Conservation (phyloP, 2,888 invertebrate genomes). For the Dascillus cervinus region DNA sequence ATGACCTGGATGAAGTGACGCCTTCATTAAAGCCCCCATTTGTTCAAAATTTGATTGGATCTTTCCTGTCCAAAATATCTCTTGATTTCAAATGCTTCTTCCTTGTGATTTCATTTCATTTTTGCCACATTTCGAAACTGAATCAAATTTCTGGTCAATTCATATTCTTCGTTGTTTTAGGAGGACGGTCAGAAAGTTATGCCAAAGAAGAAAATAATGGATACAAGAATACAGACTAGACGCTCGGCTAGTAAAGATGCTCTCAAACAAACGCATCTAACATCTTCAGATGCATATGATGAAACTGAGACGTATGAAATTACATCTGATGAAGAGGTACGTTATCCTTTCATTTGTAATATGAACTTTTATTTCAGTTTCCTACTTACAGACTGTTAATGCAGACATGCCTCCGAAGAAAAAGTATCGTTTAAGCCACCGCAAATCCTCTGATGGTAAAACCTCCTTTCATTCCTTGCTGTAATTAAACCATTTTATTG, state of each 20-base stretch:
- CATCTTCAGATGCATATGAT: constrained; percentile 34
- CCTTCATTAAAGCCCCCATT: too few species aligned
- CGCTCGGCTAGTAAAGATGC: constrained; percentile 39
- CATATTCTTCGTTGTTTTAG: constrained; percentile 5
- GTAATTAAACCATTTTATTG: constrained; percentile 9
- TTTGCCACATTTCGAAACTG: constrained; percentile 1
- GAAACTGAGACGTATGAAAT: constrained; percentile 45
- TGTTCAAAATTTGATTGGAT: too few species aligned
- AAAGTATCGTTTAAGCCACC: constrained; percentile 35
- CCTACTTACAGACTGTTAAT: constrained; percentile 23
- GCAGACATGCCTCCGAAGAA: constrained; percentile 35
- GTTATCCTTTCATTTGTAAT: constrained; percentile 9
- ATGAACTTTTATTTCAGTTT: constrained; percentile 4
- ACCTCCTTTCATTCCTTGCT: neutral
- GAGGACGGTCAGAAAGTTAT: constrained; percentile 21
- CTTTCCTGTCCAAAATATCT: too few species aligned
- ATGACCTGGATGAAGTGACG: too few species aligned
- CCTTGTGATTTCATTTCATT: neutral
- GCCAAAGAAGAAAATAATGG: constrained; percentile 29
- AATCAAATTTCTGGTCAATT: constrained; percentile 9
- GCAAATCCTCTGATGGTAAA: constrained; percentile 35
- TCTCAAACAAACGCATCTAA: constrained; percentile 36
- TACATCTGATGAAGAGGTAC: constrained; percentile 37
- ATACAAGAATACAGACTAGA: too few species aligned
- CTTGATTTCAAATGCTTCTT: neutral